These are phyloP conservation scores for Varecia variegata DNA, from an alignment of 2,797 vertebrate genomes.

Conservation along the genomic window DNA sequence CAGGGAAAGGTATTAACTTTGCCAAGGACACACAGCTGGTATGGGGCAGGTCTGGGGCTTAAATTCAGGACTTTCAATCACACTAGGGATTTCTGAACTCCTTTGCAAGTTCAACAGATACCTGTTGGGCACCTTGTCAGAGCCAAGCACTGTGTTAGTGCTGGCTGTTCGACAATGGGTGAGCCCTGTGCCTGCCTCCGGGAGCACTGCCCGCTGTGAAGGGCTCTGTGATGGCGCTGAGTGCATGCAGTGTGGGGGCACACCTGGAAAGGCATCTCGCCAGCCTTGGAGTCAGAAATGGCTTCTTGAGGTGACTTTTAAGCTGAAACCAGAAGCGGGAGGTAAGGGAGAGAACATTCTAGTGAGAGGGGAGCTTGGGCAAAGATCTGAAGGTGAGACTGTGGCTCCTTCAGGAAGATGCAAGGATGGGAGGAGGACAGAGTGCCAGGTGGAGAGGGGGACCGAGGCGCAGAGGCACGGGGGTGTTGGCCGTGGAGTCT, in stretches of 20 bases:
- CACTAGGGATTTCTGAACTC: not conserved
- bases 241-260: not conserved
- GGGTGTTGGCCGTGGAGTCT: not conserved
- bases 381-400: not conserved
- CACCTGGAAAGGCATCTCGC: not conserved
- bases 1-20: not conserved
- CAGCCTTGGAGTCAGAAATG: not conserved
- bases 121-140: not conserved
- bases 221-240: not conserved
- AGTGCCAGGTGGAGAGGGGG: not conserved
- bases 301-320: not conserved
- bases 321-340: not conserved
- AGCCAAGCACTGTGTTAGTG: not conserved
- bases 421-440: rapidly evolving
- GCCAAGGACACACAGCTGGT: not conserved
- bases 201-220: not conserved
- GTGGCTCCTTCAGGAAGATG: not conserved
- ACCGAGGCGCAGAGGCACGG: rapidly evolving
- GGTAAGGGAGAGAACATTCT: not conserved
- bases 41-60: not conserved
- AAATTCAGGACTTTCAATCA: not conserved
- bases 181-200: not conserved
- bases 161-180: not conserved
- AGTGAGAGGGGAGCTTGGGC: not conserved
- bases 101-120: not conserved